Percentiles rank a stretch among this genome's conserved stretches.
Conservation (phyloP, 2,888 invertebrate genomes). For the Eubasilissa splendida region DNA sequence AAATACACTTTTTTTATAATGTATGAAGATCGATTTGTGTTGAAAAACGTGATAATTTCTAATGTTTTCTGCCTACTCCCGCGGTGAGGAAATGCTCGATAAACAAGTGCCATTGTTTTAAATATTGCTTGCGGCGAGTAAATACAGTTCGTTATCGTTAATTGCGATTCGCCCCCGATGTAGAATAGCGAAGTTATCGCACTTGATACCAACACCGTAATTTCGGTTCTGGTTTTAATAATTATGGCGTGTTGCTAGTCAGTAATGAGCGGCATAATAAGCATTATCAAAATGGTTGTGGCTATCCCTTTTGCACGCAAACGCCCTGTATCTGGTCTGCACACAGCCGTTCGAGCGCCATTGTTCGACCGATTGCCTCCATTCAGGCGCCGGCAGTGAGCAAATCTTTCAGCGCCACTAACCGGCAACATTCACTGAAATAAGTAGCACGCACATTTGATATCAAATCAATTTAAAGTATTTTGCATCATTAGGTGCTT, state of each 20-base stretch:
- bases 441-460: no score
- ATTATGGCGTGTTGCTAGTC: conserved; percentile 51
- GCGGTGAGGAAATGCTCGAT: background rate
- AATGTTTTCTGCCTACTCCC: background rate
- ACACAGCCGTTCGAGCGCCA: conserved; percentile 2
- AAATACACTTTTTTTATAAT: no score
- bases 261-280: conserved; percentile 55
- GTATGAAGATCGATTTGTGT: no score
- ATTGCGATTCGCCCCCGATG: conserved; percentile 7
- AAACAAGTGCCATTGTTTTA: background rate
- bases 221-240: conserved; percentile 44
- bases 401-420: conserved; percentile 1
- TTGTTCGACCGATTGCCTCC: conserved; percentile 36
- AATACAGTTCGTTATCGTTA: conserved; percentile 34
- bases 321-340: conserved; percentile 4
- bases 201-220: conserved; percentile 16
- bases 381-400: background rate
- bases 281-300: conserved; percentile 50
- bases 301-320: conserved; percentile 36
- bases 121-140: conserved; percentile 2
- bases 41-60: no score
- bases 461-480: no score
- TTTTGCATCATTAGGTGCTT: no score
- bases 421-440: conserved; percentile 5
- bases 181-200: conserved; percentile 22